Conservation (phyloP, 2,113 vertebrate genomes). For the Rhizomys pruinosus region DNA sequence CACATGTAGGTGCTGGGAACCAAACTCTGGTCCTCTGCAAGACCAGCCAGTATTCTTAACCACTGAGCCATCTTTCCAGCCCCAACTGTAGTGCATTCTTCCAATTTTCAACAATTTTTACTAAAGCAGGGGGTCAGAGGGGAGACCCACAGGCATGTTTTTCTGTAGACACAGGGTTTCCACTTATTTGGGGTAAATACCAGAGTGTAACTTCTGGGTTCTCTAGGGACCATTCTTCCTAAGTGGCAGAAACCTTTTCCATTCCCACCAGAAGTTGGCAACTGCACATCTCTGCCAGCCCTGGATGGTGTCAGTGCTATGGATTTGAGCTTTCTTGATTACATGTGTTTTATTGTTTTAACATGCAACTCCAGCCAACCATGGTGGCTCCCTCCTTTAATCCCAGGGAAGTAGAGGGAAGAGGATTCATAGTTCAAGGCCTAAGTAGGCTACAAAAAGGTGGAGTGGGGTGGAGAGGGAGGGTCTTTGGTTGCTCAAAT, state of each 20-base stretch:
- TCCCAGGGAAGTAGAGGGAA: background rate
- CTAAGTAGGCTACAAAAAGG: background rate
- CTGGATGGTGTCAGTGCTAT: background rate
- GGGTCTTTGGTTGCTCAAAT: too few species aligned
- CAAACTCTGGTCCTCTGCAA: too few species aligned
- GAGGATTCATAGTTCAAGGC: background rate
- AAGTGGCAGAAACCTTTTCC: background rate
- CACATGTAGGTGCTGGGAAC: too few species aligned
- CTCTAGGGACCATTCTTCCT: background rate
- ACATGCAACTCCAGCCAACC: background rate
- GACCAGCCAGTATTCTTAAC: too few species aligned
- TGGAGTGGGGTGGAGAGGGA: too few species aligned
- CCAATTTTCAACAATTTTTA: conserved; percentile 1
- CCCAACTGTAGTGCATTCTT: background rate
- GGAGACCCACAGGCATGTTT: background rate
- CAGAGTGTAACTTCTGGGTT: background rate
- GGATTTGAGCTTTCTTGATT: background rate
- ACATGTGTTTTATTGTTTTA: background rate
- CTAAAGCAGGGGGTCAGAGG: background rate
- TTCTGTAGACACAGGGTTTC: background rate
- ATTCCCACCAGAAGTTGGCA: background rate
- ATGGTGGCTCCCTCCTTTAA: background rate
- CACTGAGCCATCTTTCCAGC: too few species aligned
- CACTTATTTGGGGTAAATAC: background rate
- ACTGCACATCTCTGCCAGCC: background rate